Base-by-base conservation (phyloP, 2,113 vertebrate species). In the Phylloscopus whistleri region DNA sequence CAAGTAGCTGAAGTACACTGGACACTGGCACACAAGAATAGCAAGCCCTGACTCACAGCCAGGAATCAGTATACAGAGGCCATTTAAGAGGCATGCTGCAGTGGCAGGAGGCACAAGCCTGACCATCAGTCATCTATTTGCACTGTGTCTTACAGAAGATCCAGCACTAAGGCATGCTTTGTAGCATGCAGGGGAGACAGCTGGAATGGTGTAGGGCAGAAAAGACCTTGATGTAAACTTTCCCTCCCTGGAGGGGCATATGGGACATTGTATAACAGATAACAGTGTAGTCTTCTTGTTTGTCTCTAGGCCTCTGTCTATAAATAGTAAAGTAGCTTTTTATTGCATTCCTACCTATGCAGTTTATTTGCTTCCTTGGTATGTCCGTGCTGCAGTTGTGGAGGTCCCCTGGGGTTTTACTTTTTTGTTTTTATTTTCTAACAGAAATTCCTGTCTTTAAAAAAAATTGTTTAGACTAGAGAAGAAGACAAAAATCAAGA, bases 401-500 rank as follows among this genome's bases (percentile, higher is more conserved):
- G 52, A 59, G 33, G 28, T 75, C 33, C 37, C 16, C 35, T 30
- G 12, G 13, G 21, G 35, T 76, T 79, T 72, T 73, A 64, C 44
- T 33, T 68, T 33, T 66, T 82, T 28, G 56, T 19, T 3, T 70
- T 86, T 76, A 43, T 16, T 83, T 91, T 80, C 43, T 64, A 72
- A 76, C 16, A 72, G 22, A 74, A 58, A 30, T 74, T 84, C 21
- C 41, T 6, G 1, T 79, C 33, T 86, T 80, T 24, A 19, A 64
- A 72, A n/a, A 89, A 66, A 68, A 28, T 91, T 66, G 75, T 84
- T 46, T 94, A 99, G 99, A 97, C 97, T n/a, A 98, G 98, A 96
- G 99, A 99, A 95, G 99, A 99, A 76, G 99, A 99, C 95, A 96
- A 84, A 70, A 99, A 99, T 95, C 98, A 98, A 86, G 99, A 99